Evolutionary conservation across 2,888 invertebrate species (phyloP), one percentile per base, ranked within the genome.

Genomic region (Mellilla xanthometata): DNA sequence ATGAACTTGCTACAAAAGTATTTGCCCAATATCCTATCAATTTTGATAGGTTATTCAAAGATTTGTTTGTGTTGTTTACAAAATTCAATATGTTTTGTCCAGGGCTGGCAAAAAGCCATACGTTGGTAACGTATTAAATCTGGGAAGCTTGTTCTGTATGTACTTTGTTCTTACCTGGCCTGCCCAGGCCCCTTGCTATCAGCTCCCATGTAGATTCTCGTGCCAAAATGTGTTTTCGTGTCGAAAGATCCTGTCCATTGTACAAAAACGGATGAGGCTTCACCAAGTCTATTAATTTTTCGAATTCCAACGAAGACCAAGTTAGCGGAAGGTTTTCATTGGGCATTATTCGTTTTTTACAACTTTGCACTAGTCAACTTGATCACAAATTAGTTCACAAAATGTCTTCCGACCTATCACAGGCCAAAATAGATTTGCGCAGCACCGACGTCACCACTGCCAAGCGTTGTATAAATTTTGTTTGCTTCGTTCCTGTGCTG

Each of bases 401-500:
- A 78, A 87, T 88, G 87, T 85, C 85, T 64, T 73, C 79, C 66
- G 61, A 41, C 85, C 85, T 83, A 85, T 84, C 85, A 80, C 61
- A 72, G 68, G 73, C 75, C 72, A 70, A 83, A 80, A 83, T 82
- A 82, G 69, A 62, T 73, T 76, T 76, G 77, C 78, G 79, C 82
- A 77, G 81, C 81, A 75, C 77, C 76, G 65, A 86, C 85, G 84
- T 83, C 81, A 84, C 76, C 60, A 61, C 31, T 57, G 40, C 42
- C 39, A 30, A 43, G 51, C 60, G 62, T 52, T 48, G 46, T 62
- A 60, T 43, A 49, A 54, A 52, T 62, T 65, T 62, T 61, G 58
- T 58, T 63, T 63, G 56, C 43, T 41, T 44, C 49, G 45, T 53
- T 57, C 47, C 45, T 32, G 42, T 55, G 32, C 40, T 71, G 59